These are phyloP conservation scores for Sigmodon hispidus DNA, from an alignment of 2,113 vertebrate species.

Conservation along the genomic window DNA sequence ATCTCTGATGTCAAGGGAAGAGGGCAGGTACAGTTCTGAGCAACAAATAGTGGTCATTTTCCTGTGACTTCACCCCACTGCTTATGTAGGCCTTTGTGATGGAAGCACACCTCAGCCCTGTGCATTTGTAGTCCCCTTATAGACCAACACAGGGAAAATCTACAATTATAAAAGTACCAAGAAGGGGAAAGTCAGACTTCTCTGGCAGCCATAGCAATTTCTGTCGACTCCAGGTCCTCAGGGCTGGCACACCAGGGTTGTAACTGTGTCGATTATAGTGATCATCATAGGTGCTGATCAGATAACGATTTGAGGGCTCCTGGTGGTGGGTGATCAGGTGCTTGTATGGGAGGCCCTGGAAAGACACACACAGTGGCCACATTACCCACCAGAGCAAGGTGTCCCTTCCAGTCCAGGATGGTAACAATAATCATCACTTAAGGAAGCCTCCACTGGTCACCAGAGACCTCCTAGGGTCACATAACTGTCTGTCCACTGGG, in stretches of 20 bases:
- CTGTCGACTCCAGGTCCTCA: slow-evolving; percentile 77
- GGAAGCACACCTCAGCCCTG: accelerated
- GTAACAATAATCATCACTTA: neutral
- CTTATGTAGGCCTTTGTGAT: accelerated
- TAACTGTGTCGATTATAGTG: slow-evolving; percentile 77
- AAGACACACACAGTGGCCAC: slow-evolving; percentile 29
- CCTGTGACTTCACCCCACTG: neutral
- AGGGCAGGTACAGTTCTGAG: neutral
- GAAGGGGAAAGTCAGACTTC: slow-evolving; percentile 84
- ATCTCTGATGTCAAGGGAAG: too few species aligned
- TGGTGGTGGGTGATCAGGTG: slow-evolving; percentile 84
- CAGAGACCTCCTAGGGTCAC: neutral
- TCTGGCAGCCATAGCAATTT: slow-evolving; percentile 85
- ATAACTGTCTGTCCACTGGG: accelerated
- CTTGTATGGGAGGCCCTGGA: slow-evolving; percentile 87
- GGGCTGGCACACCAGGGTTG: slow-evolving; percentile 77
- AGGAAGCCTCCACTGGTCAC: accelerated
- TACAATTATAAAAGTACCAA: slow-evolving; percentile 74
- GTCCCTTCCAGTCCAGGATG: neutral
- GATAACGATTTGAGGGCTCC: slow-evolving; percentile 75
- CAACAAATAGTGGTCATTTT: neutral
- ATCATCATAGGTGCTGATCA: slow-evolving; percentile 87
- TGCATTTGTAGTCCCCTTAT: neutral
- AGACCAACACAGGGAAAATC: neutral
- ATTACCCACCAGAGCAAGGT: neutral